Percentiles rank a stretch among this genome's conserved stretches.
These are phyloP conservation scores for Protophormia terraenovae DNA, from an alignment of 2,888 invertebrate species.

Conservation along the genomic window DNA sequence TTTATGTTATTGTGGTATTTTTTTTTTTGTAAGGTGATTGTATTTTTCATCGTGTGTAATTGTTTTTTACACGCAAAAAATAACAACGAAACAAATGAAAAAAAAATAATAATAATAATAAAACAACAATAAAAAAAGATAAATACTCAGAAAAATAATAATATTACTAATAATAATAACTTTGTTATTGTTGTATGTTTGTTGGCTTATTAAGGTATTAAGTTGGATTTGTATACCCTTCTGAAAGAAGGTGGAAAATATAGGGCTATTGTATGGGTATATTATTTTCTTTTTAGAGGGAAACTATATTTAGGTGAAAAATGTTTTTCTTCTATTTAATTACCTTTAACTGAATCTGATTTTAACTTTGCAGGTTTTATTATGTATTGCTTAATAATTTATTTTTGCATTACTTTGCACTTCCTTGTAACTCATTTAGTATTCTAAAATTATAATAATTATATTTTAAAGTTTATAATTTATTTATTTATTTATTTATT, in stretches of 20 bases:
- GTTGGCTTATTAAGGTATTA: constrained; percentile 20
- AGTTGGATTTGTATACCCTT: background rate
- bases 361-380: too few relatives aligned
- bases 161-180: background rate
- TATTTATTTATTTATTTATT: too few relatives aligned
- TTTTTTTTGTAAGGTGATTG: constrained; percentile 38
- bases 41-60: constrained; percentile 57
- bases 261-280: background rate
- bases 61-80: constrained; percentile 55
- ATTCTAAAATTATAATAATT: too few relatives aligned
- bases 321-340: too few relatives aligned
- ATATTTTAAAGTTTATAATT: too few relatives aligned
- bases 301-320: too few relatives aligned
- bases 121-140: too few relatives aligned
- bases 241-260: background rate
- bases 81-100: constrained; percentile 31
- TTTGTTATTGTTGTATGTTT: constrained; percentile 2
- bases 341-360: too few relatives aligned
- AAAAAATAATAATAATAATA: constrained; percentile 10
- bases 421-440: too few relatives aligned
- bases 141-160: constrained; percentile 21
- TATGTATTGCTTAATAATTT: too few relatives aligned
- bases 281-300: too few relatives aligned
- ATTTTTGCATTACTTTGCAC: too few relatives aligned
- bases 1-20: constrained; percentile 15